Conservation (phyloP, 2,888 invertebrate genomes). For the Melinaea menophilus region DNA sequence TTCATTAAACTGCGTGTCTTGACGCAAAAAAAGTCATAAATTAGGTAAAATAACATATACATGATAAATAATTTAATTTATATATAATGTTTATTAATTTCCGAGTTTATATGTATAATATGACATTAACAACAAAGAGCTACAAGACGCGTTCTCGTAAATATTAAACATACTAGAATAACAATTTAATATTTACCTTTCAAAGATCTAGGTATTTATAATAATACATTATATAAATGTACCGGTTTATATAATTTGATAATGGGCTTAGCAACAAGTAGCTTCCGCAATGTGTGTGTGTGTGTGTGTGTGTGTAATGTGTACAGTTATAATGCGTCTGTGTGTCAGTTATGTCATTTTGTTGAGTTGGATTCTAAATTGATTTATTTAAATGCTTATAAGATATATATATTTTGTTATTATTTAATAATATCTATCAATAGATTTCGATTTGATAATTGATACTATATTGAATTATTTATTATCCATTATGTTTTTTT, state of each 20-base stretch:
- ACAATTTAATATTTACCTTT: constrained; percentile 5
- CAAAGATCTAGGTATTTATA: constrained; percentile 14
- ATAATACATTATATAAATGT: constrained; percentile 3
- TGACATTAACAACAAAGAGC: constrained; percentile 7
- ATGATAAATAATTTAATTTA: not conserved
- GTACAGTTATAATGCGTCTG: too few relatives aligned
- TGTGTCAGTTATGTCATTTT: too few relatives aligned
- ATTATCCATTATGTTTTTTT: too few relatives aligned
- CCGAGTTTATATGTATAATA: constrained; percentile 13
- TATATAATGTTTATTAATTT: not conserved
- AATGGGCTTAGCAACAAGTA: constrained; percentile 1
- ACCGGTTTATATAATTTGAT: constrained; percentile 7
- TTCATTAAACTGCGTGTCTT: too few relatives aligned
- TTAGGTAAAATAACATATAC: too few relatives aligned
- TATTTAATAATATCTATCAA: too few relatives aligned
- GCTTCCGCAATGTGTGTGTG: constrained; percentile 5
- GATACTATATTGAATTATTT: too few relatives aligned
- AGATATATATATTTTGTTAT: too few relatives aligned
- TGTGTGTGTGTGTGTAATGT: not conserved
- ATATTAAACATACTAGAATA: constrained; percentile 5
- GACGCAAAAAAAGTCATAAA: too few relatives aligned
- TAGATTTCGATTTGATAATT: too few relatives aligned
- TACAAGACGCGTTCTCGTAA: constrained; percentile 14
- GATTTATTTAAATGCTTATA: too few relatives aligned
- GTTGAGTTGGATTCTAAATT: too few relatives aligned